Base-by-base conservation (phyloP, 2,113 vertebrate species). In the Engraulis encrasicolus region DNA sequence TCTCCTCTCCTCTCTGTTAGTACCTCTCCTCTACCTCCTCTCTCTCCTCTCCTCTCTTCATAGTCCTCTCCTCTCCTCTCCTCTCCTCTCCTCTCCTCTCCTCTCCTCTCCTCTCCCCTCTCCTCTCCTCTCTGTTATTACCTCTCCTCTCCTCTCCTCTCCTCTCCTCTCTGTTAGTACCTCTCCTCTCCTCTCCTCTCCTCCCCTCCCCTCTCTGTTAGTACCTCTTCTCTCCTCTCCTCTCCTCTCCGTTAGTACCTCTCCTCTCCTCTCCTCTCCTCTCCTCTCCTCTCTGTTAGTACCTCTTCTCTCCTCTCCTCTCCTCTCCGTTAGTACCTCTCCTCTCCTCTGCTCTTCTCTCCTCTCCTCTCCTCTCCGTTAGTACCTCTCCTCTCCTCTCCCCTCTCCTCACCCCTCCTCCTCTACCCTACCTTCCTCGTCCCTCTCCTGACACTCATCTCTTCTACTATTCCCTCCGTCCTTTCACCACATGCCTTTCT, bases 1-100 rank as follows among this genome's bases (percentile, higher is more conserved):
- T 89, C 85, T 84, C 85, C 85, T 88, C 85, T 84, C 61, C 86
- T 84, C 87, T 66, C 58, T 0, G 81, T 93, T 89, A 93, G n/a
- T n/a, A n/a, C n/a, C n/a, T n/a, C n/a, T n/a, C n/a, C n/a, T n/a
- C n/a, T n/a, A 12, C 9, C 2, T 18, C 92, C 92, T 92, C 92
- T 90, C 18, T 20, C 6, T 54, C 15, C 17, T 20, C 6, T 54
- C 18, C 52, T 54, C 52, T 54, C 15, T 19, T 54, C 18, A 20
- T 19, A 4, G 15, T 54, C 50, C 50, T 54, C 50, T 54, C 50
- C 17, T 54, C 18, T 54, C 18, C 52, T 58, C 52, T 58, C 52
- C 20, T 58, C 52, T 58, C 6, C 52, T 58, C 52, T 58, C 52
- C 54, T 58, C 54, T 58, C 20, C 18, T 15, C 19, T 6, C 5